phyloP scores from a whole-genome alignment of 2,888 invertebrate species.

The Leptinotarsa haldemani region DNA sequence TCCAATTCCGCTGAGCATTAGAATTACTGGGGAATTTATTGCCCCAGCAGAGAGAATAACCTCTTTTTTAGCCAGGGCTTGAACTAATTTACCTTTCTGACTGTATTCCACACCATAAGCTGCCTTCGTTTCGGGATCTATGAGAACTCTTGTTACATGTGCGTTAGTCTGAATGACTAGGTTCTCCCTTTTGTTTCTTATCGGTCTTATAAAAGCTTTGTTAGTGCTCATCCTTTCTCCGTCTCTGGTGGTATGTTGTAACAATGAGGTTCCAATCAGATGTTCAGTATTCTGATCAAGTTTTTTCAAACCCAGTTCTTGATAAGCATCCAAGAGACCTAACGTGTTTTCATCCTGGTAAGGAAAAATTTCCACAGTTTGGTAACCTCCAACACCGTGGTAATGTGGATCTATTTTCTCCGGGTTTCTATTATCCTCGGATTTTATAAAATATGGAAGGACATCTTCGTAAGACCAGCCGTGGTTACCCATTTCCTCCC shows the following conservation, averaged over 20 bases:
- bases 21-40: constrained; percentile 73
- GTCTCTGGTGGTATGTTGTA: constrained; percentile 73
- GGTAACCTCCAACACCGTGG: constrained; percentile 74
- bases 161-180: constrained; percentile 69
- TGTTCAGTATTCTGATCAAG: constrained; percentile 71
- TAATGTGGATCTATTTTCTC: constrained; percentile 68
- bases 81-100: constrained; percentile 65
- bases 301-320: constrained; percentile 72
- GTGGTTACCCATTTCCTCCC: constrained; percentile 73
- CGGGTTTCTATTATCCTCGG: constrained; percentile 74
- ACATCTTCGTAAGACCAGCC: constrained; percentile 76
- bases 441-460: constrained; percentile 77
- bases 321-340: constrained; percentile 71
- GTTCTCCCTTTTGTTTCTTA: constrained; percentile 69
- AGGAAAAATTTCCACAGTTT: constrained; percentile 74
- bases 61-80: constrained; percentile 71
- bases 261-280: constrained; percentile 73
- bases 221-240: constrained; percentile 74
- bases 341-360: constrained; percentile 72
- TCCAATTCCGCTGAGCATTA: constrained; percentile 77
- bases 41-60: constrained; percentile 73
- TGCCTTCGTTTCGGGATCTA: constrained; percentile 68
- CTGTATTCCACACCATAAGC: constrained; percentile 69
- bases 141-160: constrained; percentile 70
- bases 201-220: constrained; percentile 75